Evolutionary conservation across 2,797 vertebrate species (phyloP), one percentile per base, ranked within the genome.

Genomic region (Sternotherus odoratus): DNA sequence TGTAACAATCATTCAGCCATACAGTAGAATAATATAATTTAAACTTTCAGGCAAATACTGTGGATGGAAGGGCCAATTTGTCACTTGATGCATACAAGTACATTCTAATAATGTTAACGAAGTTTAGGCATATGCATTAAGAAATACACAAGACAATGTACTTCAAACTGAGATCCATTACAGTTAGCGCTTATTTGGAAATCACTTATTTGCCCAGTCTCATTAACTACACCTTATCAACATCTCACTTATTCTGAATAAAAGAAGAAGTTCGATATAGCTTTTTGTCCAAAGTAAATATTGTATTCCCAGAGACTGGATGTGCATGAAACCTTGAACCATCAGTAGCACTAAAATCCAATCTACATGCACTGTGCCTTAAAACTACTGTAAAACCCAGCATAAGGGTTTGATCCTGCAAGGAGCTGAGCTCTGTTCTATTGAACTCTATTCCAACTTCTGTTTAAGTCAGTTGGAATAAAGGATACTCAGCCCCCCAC

Each of bases 1-100:
- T 86, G 90, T 91, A 92, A 80, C 88, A 89, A 85, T 77, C 87
- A 94, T 77, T 91, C 88, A 79, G 33, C 54, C 95, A 69, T 46
- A 88, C 87, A 77, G 53, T 96, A 72, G 56, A 86, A 97, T 87
- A 66, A 60, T 92, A 88, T 94, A 91, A 95, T 94, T 91, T 72
- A 49, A 79, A 83, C 54, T 94, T 87, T 63, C 75, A n/a, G 84
- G 46, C 36, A 94, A 90, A 90, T 92, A 90, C 39, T 4, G 54
- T 15, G 77, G 79, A 86, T 87, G n/a, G 30, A 51, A 86, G 86
- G 13, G 83, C 79, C 2, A 5, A 36, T 89, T 77, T 81, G 53
- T 83, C 36, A 56, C 92, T 96, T 93, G 85, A 75, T n/a, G 77
- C 79, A 51, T 87, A 57, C 88, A 90, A 77, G 69, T 87, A 94